Conservation (phyloP, 1,140 invertebrate genomes). For the Diabrotica undecimpunctata region DNA sequence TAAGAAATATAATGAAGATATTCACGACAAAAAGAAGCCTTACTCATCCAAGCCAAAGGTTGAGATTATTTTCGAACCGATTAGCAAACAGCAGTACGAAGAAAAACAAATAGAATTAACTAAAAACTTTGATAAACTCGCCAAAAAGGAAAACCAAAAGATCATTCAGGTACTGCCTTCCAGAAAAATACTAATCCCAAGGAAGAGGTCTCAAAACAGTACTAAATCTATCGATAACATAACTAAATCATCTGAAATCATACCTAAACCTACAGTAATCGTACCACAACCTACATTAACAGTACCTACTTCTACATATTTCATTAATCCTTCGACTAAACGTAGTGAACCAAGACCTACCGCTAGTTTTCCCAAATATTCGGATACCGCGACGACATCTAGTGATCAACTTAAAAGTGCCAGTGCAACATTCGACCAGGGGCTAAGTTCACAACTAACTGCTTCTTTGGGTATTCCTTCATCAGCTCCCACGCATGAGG, state of each 20-base stretch:
- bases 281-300: not conserved
- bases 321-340: not conserved
- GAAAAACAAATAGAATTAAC: slow-evolving; percentile 40
- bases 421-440: not conserved
- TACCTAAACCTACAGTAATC: not conserved
- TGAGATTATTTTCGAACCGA: slow-evolving; percentile 36
- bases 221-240: too few relatives aligned
- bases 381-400: not conserved
- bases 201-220: not conserved
- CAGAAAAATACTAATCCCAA: not conserved
- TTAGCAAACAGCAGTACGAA: slow-evolving; percentile 31
- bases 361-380: not conserved
- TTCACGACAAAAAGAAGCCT: slow-evolving; percentile 43
- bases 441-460: slow-evolving; percentile 17
- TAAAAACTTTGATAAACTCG: slow-evolving; percentile 37
- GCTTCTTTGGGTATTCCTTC: slow-evolving; percentile 19
- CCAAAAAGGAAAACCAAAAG: slow-evolving; percentile 42
- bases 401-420: slow-evolving; percentile 3
- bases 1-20: slow-evolving; percentile 44
- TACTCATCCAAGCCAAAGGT: slow-evolving; percentile 36
- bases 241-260: too few relatives aligned
- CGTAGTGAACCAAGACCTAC: not conserved
- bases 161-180: slow-evolving; percentile 22
- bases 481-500: slow-evolving; percentile 8
- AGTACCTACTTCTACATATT: not conserved